A percentile compares a stretch with the other conserved stretches of the same genome.
These are phyloP conservation scores for Petrolisthes manimaculis DNA, from an alignment of 2,888 invertebrate genomes.

Conservation along the genomic window DNA sequence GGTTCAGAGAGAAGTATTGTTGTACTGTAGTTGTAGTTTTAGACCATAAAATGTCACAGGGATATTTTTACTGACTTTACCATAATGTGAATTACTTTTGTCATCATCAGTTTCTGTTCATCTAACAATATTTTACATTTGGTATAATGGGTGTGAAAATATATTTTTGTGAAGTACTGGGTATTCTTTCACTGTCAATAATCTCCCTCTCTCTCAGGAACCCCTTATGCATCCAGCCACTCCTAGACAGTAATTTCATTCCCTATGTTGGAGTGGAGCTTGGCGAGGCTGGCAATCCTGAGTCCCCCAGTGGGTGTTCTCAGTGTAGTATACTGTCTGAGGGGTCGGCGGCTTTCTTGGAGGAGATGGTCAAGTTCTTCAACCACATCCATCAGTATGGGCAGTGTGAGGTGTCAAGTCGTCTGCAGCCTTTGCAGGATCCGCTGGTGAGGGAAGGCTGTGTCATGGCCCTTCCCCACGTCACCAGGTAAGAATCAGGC, in stretches of 20 bases:
- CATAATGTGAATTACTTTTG: no score
- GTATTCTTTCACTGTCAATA: background rate
- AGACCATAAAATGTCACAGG: no score
- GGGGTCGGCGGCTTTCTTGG: constrained; percentile 38
- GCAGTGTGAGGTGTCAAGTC: constrained; percentile 39
- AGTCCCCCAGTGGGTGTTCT: constrained; percentile 41
- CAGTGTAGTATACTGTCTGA: constrained; percentile 49
- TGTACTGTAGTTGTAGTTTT: no score
- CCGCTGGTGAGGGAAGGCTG: constrained; percentile 38
- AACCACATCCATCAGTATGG: constrained; percentile 57
- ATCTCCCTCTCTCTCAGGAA: constrained; percentile 25
- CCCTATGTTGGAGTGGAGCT: constrained; percentile 53
- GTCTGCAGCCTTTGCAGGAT: constrained; percentile 32
- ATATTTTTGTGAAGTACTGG: background rate
- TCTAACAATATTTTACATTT: background rate
- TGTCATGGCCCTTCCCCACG: constrained; percentile 49
- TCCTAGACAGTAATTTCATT: constrained; percentile 52
- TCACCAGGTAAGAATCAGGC: constrained; percentile 38
- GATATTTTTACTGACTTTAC: no score
- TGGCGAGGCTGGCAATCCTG: constrained; percentile 50
- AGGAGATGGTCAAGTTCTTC: constrained; percentile 56
- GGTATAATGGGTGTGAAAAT: background rate
- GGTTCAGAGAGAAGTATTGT: constrained; percentile 14
- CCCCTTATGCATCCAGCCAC: constrained; percentile 42
- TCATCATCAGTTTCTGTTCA: background rate